These are phyloP conservation scores for Toxotes jaculatrix DNA, from an alignment of 2,113 vertebrate genomes.

Conservation along the genomic window DNA sequence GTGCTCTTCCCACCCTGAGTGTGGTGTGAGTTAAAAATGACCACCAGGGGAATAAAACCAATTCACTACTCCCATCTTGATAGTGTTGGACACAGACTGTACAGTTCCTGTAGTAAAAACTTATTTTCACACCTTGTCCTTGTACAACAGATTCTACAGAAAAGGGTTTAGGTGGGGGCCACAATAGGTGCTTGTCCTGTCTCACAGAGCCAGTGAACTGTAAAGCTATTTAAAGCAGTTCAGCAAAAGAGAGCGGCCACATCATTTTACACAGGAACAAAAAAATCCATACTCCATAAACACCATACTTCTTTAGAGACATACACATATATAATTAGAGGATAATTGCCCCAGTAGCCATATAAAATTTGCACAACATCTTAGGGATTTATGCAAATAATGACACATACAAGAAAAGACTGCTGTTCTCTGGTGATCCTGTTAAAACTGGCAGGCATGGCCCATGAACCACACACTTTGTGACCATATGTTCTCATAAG, in stretches of 20 bases:
- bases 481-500: slow-evolving; percentile 52
- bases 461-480: slow-evolving; percentile 35
- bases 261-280: slow-evolving; percentile 1
- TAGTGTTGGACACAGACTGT: slow-evolving; percentile 59
- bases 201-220: slow-evolving; percentile 1
- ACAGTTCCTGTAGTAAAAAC: slow-evolving; percentile 46
- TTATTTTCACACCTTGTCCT: slow-evolving; percentile 51
- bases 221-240: slow-evolving; percentile 3
- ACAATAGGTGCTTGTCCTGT: slow-evolving; percentile 5
- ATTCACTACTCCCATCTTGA: slow-evolving; percentile 58
- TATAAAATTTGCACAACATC: background rate
- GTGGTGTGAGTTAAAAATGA: slow-evolving; percentile 48
- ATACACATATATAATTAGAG: background rate
- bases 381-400: slow-evolving; percentile 32
- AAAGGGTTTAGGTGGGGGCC: background rate
- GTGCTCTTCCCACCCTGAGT: slow-evolving; percentile 35
- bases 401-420: slow-evolving; percentile 14
- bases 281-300: background rate
- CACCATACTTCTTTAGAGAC: background rate
- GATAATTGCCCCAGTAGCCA: background rate
- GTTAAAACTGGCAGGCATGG: slow-evolving; percentile 37
- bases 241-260: background rate
- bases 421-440: slow-evolving; percentile 34
- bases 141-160: slow-evolving; percentile 14
- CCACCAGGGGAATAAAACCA: slow-evolving; percentile 45